phyloP scores from a whole-genome alignment of 2,797 vertebrate species.

The Muraenolepis orangiensis region DNA sequence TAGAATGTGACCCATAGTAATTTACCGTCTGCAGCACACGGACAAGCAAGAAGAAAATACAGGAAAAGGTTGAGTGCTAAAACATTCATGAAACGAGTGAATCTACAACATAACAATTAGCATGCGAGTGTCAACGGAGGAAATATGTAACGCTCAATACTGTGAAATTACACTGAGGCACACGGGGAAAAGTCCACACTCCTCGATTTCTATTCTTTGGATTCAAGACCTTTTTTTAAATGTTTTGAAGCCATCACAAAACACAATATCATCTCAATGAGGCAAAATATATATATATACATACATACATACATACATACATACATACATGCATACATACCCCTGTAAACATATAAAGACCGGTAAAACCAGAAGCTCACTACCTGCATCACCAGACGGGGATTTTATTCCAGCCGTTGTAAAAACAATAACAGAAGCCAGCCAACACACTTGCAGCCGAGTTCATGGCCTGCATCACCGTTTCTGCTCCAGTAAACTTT shows the following conservation, averaged over 20 bases:
- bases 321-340: no score
- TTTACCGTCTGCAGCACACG: neutral
- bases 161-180: neutral
- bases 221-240: neutral
- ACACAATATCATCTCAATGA: no score
- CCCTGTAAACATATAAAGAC: neutral
- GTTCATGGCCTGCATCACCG: neutral
- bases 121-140: neutral
- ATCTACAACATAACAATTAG: neutral
- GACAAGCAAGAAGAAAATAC: neutral
- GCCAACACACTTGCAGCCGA: neutral
- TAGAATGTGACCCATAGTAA: neutral
- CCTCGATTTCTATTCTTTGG: neutral
- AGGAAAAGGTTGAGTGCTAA: neutral
- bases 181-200: neutral
- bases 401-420: neutral
- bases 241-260: no score
- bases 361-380: neutral
- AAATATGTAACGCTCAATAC: neutral
- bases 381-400: neutral
- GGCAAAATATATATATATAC: no score
- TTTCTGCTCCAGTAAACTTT: constrained; percentile 12
- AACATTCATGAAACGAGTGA: neutral
- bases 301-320: no score
- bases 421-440: neutral